Conservation (phyloP, 2,797 vertebrate species). For the Eulemur mongoz region DNA sequence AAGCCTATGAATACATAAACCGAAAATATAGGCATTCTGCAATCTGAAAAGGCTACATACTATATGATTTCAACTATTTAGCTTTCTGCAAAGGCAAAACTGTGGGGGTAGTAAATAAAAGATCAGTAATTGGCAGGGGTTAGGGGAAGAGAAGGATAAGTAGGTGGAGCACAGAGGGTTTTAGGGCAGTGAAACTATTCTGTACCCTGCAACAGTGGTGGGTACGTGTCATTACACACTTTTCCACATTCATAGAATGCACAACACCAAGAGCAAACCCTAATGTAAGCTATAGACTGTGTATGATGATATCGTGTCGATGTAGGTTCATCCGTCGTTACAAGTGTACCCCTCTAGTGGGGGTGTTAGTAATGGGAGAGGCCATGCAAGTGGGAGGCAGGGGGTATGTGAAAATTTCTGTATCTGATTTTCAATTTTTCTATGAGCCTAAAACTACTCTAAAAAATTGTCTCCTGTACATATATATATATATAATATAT, state of each 20-base stretch:
- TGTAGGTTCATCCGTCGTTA: background rate
- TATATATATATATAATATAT: background rate
- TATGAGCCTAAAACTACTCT: background rate
- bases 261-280: background rate
- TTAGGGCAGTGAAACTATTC: background rate
- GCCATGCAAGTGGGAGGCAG: rapidly evolving
- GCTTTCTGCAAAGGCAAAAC: background rate
- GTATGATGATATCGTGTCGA: background rate
- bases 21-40: background rate
- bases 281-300: background rate
- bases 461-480: background rate
- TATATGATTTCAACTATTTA: background rate
- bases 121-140: background rate
- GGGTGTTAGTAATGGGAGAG: background rate
- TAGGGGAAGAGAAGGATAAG: no score
- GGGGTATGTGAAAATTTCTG: no score
- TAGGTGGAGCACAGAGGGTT: background rate
- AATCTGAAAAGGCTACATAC: background rate
- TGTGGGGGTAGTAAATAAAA: background rate
- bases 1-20: background rate
- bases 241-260: background rate
- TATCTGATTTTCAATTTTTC: background rate
- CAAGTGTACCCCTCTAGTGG: no score
- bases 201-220: no score
- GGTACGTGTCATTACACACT: background rate